Percentiles rank a stretch among this genome's conserved stretches.
These are phyloP conservation scores for Jordanella pulchra DNA, from an alignment of 2,797 vertebrate genomes.

Conservation along the genomic window DNA sequence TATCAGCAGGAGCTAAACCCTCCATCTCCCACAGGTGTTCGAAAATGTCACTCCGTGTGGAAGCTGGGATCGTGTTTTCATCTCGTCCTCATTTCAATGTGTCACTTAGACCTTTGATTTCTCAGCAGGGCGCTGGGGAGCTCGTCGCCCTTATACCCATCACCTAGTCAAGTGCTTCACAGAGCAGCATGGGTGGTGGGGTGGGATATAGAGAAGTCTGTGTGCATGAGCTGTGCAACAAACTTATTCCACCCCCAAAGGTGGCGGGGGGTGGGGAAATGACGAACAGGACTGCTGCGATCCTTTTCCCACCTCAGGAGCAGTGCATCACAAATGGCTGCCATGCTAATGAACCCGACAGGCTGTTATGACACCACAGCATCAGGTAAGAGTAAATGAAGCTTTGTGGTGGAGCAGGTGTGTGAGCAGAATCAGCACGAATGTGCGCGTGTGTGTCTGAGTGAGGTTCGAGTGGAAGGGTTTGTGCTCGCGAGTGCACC, in stretches of 20 bases:
- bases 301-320: slow-evolving; percentile 73
- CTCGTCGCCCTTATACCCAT: slow-evolving; percentile 57
- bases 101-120: slow-evolving; percentile 78
- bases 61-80: slow-evolving; percentile 59
- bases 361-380: slow-evolving; percentile 80
- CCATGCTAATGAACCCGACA: slow-evolving; percentile 82
- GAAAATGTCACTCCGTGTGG: slow-evolving; percentile 73
- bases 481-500: slow-evolving; percentile 54
- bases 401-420: slow-evolving; percentile 79
- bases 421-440: slow-evolving; percentile 29
- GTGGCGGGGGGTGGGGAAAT: slow-evolving; percentile 18
- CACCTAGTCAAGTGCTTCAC: slow-evolving; percentile 53
- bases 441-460: slow-evolving; percentile 32
- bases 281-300: slow-evolving; percentile 51
- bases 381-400: slow-evolving; percentile 82
- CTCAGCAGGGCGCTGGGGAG: slow-evolving; percentile 62
- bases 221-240: slow-evolving; percentile 37
- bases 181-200: slow-evolving; percentile 34
- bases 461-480: slow-evolving; percentile 45
- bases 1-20: slow-evolving; percentile 39
- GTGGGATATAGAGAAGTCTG: slow-evolving; percentile 37
- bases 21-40: slow-evolving; percentile 57
- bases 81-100: slow-evolving; percentile 73
- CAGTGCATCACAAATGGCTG: slow-evolving; percentile 69
- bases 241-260: slow-evolving; percentile 58